Percentiles rank a stretch among this genome's conserved stretches.
Conservation (phyloP, 2,888 invertebrate genomes). For the Ophion costatus region DNA sequence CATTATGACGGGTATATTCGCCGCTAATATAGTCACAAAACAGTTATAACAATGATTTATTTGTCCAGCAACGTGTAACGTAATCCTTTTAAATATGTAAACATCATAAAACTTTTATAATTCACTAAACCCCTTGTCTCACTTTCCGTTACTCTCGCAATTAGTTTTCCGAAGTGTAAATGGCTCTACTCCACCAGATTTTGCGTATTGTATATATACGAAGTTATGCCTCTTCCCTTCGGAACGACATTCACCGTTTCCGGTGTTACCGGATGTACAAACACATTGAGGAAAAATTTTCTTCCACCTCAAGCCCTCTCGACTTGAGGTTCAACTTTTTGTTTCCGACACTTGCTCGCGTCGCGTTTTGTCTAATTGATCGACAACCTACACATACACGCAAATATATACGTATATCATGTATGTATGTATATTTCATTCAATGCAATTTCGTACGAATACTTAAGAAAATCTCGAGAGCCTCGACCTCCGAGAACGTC, state of each 20-base stretch:
- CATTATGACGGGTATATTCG: conserved; percentile 41
- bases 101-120: conserved; percentile 63
- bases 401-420: conserved; percentile 16
- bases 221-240: not conserved
- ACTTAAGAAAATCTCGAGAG: conserved; percentile 50
- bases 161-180: conserved; percentile 40
- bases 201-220: not conserved
- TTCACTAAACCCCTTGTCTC: conserved; percentile 44
- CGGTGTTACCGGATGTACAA: not conserved
- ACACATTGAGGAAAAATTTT: not conserved
- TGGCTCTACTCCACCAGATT: conserved; percentile 25
- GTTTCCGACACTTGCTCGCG: conserved; percentile 29
- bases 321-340: conserved; percentile 31
- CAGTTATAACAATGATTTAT: conserved; percentile 64
- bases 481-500: conserved; percentile 43
- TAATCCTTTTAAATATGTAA: conserved; percentile 61
- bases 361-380: conserved; percentile 37
- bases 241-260: not conserved
- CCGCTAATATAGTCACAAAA: conserved; percentile 59
- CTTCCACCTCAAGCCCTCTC: conserved; percentile 7
- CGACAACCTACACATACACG: conserved; percentile 44
- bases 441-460: conserved; percentile 54
- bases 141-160: conserved; percentile 10
- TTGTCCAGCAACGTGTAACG: conserved; percentile 61
- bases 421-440: conserved; percentile 32